These are phyloP conservation scores for Caenorhabditis afra DNA, from an alignment of 2,888 invertebrate species.

Conservation along the genomic window DNA sequence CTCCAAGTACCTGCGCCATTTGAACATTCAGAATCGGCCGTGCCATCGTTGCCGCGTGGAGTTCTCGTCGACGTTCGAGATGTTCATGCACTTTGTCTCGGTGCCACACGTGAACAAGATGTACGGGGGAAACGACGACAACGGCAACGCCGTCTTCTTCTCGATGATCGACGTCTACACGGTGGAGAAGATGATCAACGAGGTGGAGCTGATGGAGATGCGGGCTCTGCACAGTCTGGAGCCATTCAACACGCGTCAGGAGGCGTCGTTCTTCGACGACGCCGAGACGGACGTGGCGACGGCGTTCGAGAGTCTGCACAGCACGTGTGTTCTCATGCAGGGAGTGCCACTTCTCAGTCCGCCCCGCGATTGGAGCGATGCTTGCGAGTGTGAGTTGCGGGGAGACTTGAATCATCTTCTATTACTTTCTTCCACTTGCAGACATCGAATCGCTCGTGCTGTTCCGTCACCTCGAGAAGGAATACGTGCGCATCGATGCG, in stretches of 20 bases:
- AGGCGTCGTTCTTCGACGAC: constrained; percentile 8
- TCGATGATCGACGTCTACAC: constrained; percentile 21
- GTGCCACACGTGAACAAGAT: background rate
- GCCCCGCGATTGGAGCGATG: background rate
- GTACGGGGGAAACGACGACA: background rate
- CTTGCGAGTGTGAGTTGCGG: constrained; percentile 17
- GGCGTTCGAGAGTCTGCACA: constrained; percentile 28
- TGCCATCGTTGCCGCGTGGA: background rate
- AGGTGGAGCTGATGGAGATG: background rate
- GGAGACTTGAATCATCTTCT: background rate
- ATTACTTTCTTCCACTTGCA: constrained; percentile 11
- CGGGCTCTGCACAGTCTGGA: background rate
- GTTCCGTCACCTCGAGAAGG: constrained; percentile 5
- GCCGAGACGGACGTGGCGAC: constrained; percentile 17
- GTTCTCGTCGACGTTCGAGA: background rate
- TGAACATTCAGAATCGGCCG: background rate
- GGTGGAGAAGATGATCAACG: constrained; percentile 10
- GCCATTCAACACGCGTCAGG: too few species aligned
- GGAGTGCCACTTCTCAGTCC: constrained; percentile 9
- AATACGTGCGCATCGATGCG: background rate
- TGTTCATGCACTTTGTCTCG: background rate
- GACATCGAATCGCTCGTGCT: constrained; percentile 15
- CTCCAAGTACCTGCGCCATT: background rate
- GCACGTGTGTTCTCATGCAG: constrained; percentile 14
- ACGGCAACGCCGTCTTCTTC: background rate